These are phyloP conservation scores for Atopsyche davidsoni DNA, from an alignment of 1,140 invertebrate genomes.

Conservation along the genomic window DNA sequence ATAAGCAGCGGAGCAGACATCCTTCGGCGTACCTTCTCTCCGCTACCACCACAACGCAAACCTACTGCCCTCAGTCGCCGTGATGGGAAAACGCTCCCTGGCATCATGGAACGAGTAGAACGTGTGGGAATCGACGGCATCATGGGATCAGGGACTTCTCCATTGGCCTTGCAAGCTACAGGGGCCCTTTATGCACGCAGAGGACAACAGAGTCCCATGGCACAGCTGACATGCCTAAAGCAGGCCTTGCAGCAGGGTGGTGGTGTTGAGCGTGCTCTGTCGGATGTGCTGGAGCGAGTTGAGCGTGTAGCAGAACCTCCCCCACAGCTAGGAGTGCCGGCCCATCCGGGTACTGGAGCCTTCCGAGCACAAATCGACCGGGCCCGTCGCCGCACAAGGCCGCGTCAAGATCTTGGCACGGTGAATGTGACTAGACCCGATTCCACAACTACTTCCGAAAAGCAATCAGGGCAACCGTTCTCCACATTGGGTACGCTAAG, in stretches of 20 bases:
- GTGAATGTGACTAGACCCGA: slow-evolving; percentile 38
- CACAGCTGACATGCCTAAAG: slow-evolving; percentile 68
- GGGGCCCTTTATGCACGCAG: slow-evolving; percentile 51
- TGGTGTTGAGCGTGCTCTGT: slow-evolving; percentile 37
- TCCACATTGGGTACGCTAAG: slow-evolving; percentile 71
- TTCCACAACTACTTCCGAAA: slow-evolving; percentile 31
- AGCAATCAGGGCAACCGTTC: slow-evolving; percentile 36
- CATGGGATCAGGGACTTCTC: slow-evolving; percentile 52
- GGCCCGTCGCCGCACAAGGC: slow-evolving; percentile 36
- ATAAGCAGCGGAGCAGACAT: slow-evolving; percentile 70
- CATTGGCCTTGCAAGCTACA: slow-evolving; percentile 53
- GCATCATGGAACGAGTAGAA: slow-evolving; percentile 62
- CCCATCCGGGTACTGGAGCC: slow-evolving; percentile 49
- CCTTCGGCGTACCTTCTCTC: slow-evolving; percentile 53
- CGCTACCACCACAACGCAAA: slow-evolving; percentile 36
- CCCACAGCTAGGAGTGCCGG: slow-evolving; percentile 46
- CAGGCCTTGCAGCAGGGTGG: slow-evolving; percentile 45
- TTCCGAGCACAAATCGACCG: slow-evolving; percentile 38
- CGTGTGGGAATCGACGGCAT: slow-evolving; percentile 62
- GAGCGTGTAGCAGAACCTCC: slow-evolving; percentile 9
- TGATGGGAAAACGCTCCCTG: slow-evolving; percentile 43
- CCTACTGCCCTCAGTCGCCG: slow-evolving; percentile 44
- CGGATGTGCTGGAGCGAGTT: slow-evolving; percentile 33
- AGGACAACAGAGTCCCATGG: slow-evolving; percentile 62
- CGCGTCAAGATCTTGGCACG: slow-evolving; percentile 55